Base-by-base conservation (phyloP, 1,140 invertebrate genomes). In the Eulimnadia texana region DNA sequence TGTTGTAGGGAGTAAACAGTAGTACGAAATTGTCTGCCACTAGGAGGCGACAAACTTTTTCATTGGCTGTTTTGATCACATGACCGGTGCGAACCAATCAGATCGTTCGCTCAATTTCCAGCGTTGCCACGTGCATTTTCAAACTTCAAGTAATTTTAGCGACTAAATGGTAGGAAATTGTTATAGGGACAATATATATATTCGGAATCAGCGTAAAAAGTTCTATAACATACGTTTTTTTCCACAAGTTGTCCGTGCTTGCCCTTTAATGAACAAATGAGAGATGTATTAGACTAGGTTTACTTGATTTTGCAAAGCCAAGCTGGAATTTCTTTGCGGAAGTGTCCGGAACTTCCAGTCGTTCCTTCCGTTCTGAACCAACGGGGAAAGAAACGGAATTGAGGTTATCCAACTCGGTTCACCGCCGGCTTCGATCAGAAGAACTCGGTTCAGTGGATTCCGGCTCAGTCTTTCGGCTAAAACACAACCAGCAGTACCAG, bases 331-430 rank as follows among this genome's bases (percentile, higher is more conserved):
- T 61, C 75, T 77, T 67, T 85, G 84, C 0, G 80, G 70, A 33
- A 74, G 77, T 0, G 80, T 80, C 53, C 76, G 73, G 56, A 82
- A 83, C 0, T 76, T 70, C 84, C 84, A 85, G 67, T 85, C 83
- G 61, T 80, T 19, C 20, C 33, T 76, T 0, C 80, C 78, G 51
- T 78, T 77, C 66, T 85, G 84, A 51, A 83, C 73, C 0, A 83
- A 74, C 1, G 83, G 83, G 0, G 83, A 76, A 1, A 80, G 76
- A 11, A 85, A 66, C 1, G 82, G 84, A 61, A 85, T 75, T 64
- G 71, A 78, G 3, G 78, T 79, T 23, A 82, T 71, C 67, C 78
- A 78, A 25, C 53, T 71, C 69, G 71, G 71, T 27, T 67, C 62
- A 0, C 66, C 69, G 13, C 67, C 67, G 0, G 66, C 54, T 63